Percentiles rank a stretch among this genome's conserved stretches.
Evolutionary conservation across 2,113 vertebrate genomes (phyloP).

Genomic region (Varanus komodoensis): DNA sequence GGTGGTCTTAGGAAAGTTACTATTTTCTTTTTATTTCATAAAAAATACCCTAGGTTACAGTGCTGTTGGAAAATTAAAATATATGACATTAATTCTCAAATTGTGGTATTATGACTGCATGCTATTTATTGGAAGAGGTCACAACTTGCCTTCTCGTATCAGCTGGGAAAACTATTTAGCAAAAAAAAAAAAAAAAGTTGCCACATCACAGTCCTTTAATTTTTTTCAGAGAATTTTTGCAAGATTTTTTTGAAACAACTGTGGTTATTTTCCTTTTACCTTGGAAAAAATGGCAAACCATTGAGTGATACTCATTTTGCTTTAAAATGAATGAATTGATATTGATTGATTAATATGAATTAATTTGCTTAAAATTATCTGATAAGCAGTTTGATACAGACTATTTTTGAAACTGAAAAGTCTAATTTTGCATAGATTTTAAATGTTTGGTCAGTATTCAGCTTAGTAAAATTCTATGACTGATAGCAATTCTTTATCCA

Average conservation of each 20-base stretch:
- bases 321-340: too few relatives aligned
- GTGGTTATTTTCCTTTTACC: background rate
- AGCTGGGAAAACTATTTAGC: background rate
- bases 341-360: too few relatives aligned
- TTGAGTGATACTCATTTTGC: conserved; percentile 5
- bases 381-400: background rate
- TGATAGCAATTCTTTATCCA: background rate
- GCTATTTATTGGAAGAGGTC: background rate
- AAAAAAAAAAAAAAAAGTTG: background rate
- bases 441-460: background rate
- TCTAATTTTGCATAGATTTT: background rate
- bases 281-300: background rate
- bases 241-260: background rate
- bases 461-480: background rate
- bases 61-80: background rate
- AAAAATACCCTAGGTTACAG: background rate
- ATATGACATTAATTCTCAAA: background rate
- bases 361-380: background rate
- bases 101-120: background rate
- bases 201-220: background rate
- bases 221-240: background rate
- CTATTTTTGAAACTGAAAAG: conserved; percentile 20
- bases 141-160: background rate
- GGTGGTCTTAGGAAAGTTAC: background rate
- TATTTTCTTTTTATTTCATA: background rate